A percentile compares a stretch with the other conserved stretches of the same genome.
These are phyloP conservation scores for Acrocephalus scirpaceus DNA, from an alignment of 2,797 vertebrate species.

Conservation along the genomic window DNA sequence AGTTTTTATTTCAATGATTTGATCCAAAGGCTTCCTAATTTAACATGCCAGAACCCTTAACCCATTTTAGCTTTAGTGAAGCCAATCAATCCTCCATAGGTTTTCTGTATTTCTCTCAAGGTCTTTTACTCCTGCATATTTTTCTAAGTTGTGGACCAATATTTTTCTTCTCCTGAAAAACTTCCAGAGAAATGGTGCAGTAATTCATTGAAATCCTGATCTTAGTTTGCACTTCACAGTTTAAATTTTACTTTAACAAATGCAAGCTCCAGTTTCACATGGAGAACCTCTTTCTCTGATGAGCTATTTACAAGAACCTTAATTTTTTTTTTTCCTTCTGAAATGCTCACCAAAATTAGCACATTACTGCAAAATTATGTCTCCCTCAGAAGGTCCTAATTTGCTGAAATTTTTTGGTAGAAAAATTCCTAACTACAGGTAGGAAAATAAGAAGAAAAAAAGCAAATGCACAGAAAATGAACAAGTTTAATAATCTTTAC, in stretches of 20 bases:
- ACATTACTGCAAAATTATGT: not conserved
- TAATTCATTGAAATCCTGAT: not conserved
- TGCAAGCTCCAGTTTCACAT: not conserved
- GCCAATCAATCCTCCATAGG: not conserved
- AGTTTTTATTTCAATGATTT: not conserved
- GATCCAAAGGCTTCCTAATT: not conserved
- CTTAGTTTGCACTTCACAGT: not conserved
- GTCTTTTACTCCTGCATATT: not conserved
- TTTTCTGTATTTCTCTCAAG: not conserved
- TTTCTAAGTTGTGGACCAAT: not conserved
- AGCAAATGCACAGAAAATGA: not conserved
- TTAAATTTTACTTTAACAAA: not conserved
- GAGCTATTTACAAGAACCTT: rapidly evolving
- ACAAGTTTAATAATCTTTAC: not conserved
- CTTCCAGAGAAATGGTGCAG: not conserved
- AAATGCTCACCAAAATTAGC: not conserved
- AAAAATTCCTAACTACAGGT: not conserved
- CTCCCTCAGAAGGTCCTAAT: not conserved
- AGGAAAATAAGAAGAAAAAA: not conserved
- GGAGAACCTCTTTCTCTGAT: not conserved
- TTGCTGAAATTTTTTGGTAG: not conserved
- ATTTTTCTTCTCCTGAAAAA: not conserved
- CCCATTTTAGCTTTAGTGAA: not conserved
- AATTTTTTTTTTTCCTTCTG: not conserved
- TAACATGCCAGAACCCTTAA: not conserved